A percentile compares a stretch with the other conserved stretches of the same genome.
phyloP scores from a whole-genome alignment of 2,113 vertebrate species.

The Smithornis capensis region DNA sequence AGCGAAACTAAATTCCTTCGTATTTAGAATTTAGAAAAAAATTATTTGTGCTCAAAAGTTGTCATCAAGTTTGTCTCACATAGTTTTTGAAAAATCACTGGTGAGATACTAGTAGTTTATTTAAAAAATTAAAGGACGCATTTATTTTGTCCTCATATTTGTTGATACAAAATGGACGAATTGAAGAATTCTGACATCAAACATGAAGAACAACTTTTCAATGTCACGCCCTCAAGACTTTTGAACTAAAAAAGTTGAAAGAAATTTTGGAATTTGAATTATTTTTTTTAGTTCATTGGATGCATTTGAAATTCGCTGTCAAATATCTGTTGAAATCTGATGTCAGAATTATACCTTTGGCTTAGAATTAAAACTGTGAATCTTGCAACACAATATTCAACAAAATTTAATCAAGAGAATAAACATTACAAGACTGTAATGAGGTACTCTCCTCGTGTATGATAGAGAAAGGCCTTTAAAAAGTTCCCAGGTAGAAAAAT shows the following conservation, averaged over 20 bases:
- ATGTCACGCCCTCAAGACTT: neutral
- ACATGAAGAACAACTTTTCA: neutral
- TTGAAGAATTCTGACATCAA: neutral
- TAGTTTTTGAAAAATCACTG: neutral
- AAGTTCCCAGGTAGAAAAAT: neutral
- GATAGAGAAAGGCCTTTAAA: neutral
- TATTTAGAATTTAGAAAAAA: neutral
- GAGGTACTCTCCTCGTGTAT: neutral
- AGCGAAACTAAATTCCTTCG: neutral
- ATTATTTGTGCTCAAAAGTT: neutral
- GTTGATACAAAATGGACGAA: neutral
- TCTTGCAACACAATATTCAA: neutral
- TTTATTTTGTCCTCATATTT: neutral
- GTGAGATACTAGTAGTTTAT: neutral
- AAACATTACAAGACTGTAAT: neutral
- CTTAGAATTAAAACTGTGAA: neutral
- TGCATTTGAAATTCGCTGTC: neutral
- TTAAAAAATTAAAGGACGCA: neutral
- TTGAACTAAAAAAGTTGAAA: neutral
- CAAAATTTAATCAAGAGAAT: neutral
- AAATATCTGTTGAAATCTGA: neutral
- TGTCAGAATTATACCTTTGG: neutral
- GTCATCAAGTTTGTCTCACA: neutral
- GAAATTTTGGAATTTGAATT: fast-evolving
- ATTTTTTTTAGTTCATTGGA: neutral